Percentiles rank a stretch among this genome's conserved stretches.
phyloP scores from a whole-genome alignment of 2,113 vertebrate species.

The Apistogramma diplotaenia region DNA sequence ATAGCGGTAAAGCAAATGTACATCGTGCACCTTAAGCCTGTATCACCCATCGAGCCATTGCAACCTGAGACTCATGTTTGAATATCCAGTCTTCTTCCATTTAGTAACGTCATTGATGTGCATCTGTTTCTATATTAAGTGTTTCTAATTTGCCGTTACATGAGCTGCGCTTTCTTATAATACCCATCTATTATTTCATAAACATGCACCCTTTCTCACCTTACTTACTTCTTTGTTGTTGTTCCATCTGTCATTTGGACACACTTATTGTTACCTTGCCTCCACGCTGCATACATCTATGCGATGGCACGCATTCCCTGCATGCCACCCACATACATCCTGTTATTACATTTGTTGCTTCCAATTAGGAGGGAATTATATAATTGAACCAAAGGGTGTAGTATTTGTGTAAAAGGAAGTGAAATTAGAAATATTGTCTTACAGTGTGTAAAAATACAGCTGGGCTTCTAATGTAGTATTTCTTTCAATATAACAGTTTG shows the following conservation, averaged over 20 bases:
- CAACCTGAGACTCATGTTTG: not conserved
- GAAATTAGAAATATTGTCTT: not conserved
- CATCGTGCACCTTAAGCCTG: not conserved
- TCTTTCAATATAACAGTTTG: not conserved
- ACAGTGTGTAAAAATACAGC: not conserved
- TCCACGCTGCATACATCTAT: not conserved
- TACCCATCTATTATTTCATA: not conserved
- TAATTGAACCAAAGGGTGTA: not conserved
- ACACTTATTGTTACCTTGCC: not conserved
- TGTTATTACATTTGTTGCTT: not conserved
- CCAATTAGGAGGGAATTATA: not conserved
- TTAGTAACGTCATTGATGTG: not conserved
- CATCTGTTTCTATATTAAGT: not conserved
- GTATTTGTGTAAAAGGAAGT: not conserved
- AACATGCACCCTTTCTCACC: not conserved
- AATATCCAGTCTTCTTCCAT: not conserved
- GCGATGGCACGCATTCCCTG: not conserved
- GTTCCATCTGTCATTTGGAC: conserved; percentile 13
- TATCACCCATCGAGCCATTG: not conserved
- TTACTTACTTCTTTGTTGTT: not conserved
- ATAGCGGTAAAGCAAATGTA: conserved; percentile 10
- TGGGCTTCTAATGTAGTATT: not conserved
- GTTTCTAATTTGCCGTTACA: not conserved
- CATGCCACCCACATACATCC: not conserved
- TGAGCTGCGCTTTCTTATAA: not conserved